Conservation (phyloP, 2,888 invertebrate species). For the Tyria jacobaeae region DNA sequence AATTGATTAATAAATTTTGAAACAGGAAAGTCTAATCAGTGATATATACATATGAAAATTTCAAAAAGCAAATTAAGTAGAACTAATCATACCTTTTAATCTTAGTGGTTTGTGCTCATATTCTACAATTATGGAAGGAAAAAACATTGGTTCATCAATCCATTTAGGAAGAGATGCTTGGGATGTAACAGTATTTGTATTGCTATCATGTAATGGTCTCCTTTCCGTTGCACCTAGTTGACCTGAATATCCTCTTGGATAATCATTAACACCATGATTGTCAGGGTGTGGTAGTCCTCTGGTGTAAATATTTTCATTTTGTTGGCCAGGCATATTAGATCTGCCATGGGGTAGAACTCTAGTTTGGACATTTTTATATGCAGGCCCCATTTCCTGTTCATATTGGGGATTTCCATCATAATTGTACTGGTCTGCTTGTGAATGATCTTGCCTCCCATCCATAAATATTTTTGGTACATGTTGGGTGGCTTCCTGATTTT, state of each 20-base stretch:
- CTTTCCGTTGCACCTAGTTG: conserved; percentile 26
- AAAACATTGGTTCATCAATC: conserved; percentile 81
- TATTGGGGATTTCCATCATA: conserved; percentile 59
- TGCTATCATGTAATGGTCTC: conserved; percentile 38
- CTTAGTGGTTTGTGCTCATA: conserved; percentile 89
- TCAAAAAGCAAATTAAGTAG: no score
- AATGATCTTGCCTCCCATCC: conserved; percentile 45
- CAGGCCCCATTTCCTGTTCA: conserved; percentile 27
- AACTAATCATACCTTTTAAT: conserved; percentile 78
- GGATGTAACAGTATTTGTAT: conserved; percentile 32
- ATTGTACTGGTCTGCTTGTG: conserved; percentile 55
- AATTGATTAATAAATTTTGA: no score
- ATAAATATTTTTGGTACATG: conserved; percentile 3
- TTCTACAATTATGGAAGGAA: conserved; percentile 88
- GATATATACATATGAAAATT: no score
- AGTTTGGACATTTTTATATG: conserved; percentile 39
- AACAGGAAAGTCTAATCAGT: no score
- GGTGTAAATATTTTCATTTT: conserved; percentile 9
- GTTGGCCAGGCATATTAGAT: conserved; percentile 44
- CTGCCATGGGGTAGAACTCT: conserved; percentile 38
- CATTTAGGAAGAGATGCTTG: conserved; percentile 56
- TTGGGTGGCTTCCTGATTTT: conserved; percentile 49
- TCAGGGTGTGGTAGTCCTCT: conserved; percentile 9
- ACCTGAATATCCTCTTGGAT: conserved; percentile 7
- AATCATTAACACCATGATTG: conserved; percentile 10